These are phyloP conservation scores for Aricia artaxerxes DNA, from an alignment of 2,888 invertebrate genomes.

Conservation along the genomic window DNA sequence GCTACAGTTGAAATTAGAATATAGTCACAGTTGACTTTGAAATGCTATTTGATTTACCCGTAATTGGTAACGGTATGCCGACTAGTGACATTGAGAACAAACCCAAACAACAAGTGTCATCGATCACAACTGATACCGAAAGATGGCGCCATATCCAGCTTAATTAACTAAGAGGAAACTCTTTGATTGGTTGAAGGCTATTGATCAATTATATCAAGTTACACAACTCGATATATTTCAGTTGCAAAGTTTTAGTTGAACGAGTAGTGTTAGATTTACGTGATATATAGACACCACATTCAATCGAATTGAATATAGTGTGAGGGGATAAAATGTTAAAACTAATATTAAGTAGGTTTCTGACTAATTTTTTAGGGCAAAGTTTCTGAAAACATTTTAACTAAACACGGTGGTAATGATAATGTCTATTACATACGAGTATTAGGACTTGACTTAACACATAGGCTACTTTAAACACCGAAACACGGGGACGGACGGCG, in stretches of 20 bases:
- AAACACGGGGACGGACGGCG: no score
- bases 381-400: no score
- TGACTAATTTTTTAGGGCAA: no score
- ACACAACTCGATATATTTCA: not conserved
- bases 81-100: conserved; percentile 15
- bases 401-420: no score
- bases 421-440: no score
- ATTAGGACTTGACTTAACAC: no score
- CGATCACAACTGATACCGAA: conserved; percentile 19
- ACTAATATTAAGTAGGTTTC: no score
- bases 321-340: not conserved
- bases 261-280: not conserved
- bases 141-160: conserved; percentile 19
- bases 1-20: not conserved
- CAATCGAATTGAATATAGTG: not conserved
- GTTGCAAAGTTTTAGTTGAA: not conserved
- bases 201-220: conserved; percentile 23
- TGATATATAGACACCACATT: not conserved
- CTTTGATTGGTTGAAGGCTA: conserved; percentile 18
- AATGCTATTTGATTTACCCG: not conserved
- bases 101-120: conserved; percentile 20
- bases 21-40: conserved; percentile 1
- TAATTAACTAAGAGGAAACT: conserved; percentile 23
- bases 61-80: conserved; percentile 5
- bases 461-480: no score